These are phyloP conservation scores for Stenoptilia bipunctidactyla DNA, from an alignment of 2,888 invertebrate genomes.

Conservation along the genomic window DNA sequence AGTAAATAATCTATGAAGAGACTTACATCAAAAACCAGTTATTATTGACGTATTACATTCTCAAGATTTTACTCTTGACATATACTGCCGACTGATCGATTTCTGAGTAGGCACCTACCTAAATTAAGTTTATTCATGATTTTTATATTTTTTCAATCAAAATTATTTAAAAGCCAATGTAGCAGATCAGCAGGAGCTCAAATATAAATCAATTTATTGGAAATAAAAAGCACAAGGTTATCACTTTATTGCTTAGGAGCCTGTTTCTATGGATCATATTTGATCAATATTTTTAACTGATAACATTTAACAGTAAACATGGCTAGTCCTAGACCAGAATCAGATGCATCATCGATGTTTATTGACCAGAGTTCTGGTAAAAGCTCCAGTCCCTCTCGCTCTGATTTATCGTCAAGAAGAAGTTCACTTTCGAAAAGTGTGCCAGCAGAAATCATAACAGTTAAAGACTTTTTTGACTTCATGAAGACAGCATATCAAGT, in stretches of 20 bases:
- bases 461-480: conserved; percentile 79
- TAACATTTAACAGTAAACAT: conserved; percentile 22
- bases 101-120: too few species aligned
- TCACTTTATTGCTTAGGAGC: neutral
- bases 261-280: conserved; percentile 2
- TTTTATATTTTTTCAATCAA: too few species aligned
- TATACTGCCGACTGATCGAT: too few species aligned
- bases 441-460: conserved; percentile 73
- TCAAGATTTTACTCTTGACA: too few species aligned
- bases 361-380: conserved; percentile 29
- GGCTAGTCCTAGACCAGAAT: conserved; percentile 44
- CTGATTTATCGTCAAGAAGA: conserved; percentile 29
- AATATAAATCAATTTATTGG: neutral
- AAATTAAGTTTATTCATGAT: neutral
- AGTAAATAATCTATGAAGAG: too few species aligned
- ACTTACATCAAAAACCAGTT: too few species aligned
- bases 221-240: neutral
- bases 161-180: too few species aligned
- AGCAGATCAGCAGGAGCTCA: too few species aligned
- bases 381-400: conserved; percentile 28
- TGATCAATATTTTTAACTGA: neutral
- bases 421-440: conserved; percentile 29
- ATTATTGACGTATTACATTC: too few species aligned
- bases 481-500: conserved; percentile 81
- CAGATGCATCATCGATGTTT: conserved; percentile 50